Conservation (phyloP, 30 jellyfish, hydroid and myxozoan species). For the Clytia hemisphaerica region DNA sequence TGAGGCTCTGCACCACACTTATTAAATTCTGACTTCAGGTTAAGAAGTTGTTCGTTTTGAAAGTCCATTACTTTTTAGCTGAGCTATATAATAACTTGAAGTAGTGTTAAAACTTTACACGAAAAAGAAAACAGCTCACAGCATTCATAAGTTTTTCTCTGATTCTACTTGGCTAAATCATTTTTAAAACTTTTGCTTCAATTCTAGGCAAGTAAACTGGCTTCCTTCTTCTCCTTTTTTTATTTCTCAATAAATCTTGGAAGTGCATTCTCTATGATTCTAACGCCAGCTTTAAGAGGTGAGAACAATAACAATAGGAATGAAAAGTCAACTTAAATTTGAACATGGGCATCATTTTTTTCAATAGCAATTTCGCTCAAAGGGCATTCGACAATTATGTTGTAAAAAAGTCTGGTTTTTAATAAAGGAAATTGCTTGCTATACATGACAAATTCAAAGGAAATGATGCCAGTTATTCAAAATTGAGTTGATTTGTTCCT, state of each 20-base stretch:
- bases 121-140: background rate
- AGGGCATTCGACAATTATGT: no score
- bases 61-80: no score
- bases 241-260: slow-evolving; percentile 49
- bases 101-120: no score
- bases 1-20: no score
- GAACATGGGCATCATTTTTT: no score
- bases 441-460: background rate
- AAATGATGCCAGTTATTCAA: background rate
- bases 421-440: background rate
- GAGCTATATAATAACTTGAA: no score
- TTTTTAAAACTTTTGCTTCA: background rate
- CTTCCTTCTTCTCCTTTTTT: slow-evolving; percentile 34
- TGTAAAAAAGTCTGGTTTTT: background rate
- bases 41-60: no score
- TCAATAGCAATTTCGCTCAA: no score
- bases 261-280: slow-evolving; percentile 37
- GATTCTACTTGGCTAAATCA: background rate
- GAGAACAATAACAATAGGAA: no score
- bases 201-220: slow-evolving; percentile 30
- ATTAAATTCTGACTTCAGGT: no score
- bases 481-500: background rate
- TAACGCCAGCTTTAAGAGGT: slow-evolving; percentile 55
- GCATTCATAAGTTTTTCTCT: background rate
- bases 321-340: no score